phyloP scores from a whole-genome alignment of 2,888 invertebrate genomes.

The Malthinus flaveolus region DNA sequence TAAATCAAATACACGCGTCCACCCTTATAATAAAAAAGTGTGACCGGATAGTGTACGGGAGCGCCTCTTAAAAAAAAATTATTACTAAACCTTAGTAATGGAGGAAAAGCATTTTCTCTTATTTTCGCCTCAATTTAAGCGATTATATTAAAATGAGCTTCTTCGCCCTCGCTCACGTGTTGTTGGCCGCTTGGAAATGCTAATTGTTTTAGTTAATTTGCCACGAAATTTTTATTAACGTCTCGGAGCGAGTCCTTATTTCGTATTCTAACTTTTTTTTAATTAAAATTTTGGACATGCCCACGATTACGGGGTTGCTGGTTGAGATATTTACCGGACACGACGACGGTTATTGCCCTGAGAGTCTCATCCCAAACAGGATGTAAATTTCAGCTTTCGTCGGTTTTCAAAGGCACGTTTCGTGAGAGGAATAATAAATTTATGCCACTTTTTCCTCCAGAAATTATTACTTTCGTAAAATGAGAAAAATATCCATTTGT shows the following conservation, averaged over 20 bases:
- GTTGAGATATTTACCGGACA: constrained; percentile 35
- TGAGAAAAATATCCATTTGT: too few species aligned
- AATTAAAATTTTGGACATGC: constrained; percentile 6
- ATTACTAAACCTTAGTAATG: too few species aligned
- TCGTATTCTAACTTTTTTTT: not conserved
- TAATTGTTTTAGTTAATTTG: too few species aligned
- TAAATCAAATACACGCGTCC: constrained; percentile 26
- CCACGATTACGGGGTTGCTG: constrained; percentile 19
- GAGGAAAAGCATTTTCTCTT: too few species aligned
- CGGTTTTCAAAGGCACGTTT: constrained; percentile 17
- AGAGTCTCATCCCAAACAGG: constrained; percentile 31
- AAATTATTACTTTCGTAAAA: too few species aligned
- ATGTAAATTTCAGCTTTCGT: constrained; percentile 29
- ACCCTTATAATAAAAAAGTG: constrained; percentile 16
- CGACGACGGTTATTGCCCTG: constrained; percentile 37
- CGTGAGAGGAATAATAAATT: constrained; percentile 19
- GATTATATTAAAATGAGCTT: not conserved
- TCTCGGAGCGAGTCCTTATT: too few species aligned
- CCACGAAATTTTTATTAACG: too few species aligned
- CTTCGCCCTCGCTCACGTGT: not conserved
- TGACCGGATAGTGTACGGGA: not conserved
- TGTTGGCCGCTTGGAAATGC: too few species aligned
- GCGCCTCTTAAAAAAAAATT: too few species aligned
- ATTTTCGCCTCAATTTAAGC: too few species aligned
- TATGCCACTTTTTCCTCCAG: not conserved